Conservation (phyloP, 2,797 vertebrate genomes). For the Poeciliopsis gracilis region DNA sequence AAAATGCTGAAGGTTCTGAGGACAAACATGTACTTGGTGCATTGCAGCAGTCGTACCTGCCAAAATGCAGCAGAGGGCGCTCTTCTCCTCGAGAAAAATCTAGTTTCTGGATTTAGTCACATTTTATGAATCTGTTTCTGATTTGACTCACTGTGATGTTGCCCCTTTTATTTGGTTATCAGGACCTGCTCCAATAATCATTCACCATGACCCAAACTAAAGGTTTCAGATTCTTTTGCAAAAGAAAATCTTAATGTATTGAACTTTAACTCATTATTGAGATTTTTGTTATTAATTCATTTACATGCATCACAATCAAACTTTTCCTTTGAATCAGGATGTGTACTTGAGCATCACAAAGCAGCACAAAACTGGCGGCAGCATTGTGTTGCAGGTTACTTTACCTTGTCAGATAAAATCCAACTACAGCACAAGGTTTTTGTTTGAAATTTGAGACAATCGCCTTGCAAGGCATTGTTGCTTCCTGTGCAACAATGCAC, state of each 20-base stretch:
- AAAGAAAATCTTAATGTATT: not conserved
- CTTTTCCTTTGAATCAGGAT: not conserved
- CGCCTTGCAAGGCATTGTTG: not conserved
- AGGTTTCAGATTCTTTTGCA: not conserved
- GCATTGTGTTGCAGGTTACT: not conserved
- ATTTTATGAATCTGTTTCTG: not conserved
- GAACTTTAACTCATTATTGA: not conserved
- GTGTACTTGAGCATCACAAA: not conserved
- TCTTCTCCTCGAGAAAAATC: conserved; percentile 17
- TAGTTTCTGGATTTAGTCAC: conserved; percentile 4
- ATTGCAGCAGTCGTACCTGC: conserved; percentile 41
- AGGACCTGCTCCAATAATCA: not conserved
- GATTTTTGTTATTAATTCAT: not conserved
- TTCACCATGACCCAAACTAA: not conserved
- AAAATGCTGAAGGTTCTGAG: conserved; percentile 18
- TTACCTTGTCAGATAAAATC: not conserved
- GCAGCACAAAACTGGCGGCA: not conserved
- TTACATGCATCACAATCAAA: not conserved
- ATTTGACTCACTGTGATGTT: not conserved
- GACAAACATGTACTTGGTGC: conserved; percentile 15
- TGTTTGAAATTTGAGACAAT: not conserved
- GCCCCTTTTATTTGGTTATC: not conserved
- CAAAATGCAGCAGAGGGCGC: conserved; percentile 63
- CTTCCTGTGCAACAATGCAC: no score
- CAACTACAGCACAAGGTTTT: not conserved